These are phyloP conservation scores for Plagodis dolabraria DNA, from an alignment of 2,888 invertebrate genomes.

Conservation along the genomic window DNA sequence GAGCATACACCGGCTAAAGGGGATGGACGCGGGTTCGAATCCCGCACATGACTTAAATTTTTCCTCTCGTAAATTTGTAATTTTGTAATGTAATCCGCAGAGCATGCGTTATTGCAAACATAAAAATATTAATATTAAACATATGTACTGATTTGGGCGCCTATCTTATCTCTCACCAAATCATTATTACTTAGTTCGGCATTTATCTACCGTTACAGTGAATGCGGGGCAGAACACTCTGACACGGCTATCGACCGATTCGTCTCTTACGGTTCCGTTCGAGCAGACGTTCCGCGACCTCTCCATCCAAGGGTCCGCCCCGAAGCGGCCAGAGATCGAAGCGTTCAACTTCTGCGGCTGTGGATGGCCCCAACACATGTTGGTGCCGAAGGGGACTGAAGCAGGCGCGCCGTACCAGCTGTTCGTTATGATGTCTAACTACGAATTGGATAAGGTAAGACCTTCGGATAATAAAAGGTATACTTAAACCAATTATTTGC, in stretches of 20 bases:
- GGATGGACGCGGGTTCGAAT: no score
- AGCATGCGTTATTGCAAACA: no score
- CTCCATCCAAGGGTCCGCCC: slow-evolving; percentile 55
- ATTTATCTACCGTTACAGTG: slow-evolving; percentile 64
- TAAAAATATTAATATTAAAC: no score
- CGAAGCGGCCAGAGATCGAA: slow-evolving; percentile 50
- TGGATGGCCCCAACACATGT: slow-evolving; percentile 86
- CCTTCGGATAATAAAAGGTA: not conserved
- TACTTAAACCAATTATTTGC: not conserved
- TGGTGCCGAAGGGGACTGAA: slow-evolving; percentile 81
- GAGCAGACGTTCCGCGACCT: slow-evolving; percentile 85
- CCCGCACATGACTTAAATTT: no score
- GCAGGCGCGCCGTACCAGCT: slow-evolving; percentile 67
- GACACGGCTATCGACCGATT: slow-evolving; percentile 83
- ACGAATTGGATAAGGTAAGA: slow-evolving; percentile 74
- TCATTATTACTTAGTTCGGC: not conserved
- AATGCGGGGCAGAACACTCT: slow-evolving; percentile 84
- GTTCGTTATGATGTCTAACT: slow-evolving; percentile 81
- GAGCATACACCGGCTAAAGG: no score
- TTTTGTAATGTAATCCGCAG: no score
- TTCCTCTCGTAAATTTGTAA: no score
- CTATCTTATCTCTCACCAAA: not conserved
- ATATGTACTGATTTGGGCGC: no score
- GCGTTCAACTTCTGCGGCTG: slow-evolving; percentile 86
- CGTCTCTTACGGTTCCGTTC: slow-evolving; percentile 84